A percentile compares a stretch with the other conserved stretches of the same genome.
Conservation (phyloP, 2,113 vertebrate species). For the Mionectes macconnelli region DNA sequence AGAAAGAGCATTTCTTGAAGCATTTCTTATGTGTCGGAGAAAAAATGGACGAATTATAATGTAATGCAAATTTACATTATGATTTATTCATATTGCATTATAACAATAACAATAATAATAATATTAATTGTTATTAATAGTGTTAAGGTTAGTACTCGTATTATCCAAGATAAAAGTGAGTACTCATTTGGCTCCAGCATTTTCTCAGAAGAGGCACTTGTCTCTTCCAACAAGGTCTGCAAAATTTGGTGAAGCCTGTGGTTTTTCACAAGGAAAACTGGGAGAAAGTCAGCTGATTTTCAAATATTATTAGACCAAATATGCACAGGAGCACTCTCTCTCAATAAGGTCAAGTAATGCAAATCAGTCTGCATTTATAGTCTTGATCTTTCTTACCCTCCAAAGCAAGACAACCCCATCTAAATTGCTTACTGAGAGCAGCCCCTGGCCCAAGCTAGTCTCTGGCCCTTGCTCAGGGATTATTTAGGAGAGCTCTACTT, state of each 20-base stretch:
- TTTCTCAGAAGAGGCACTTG: neutral
- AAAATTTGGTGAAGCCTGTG: neutral
- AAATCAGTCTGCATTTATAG: neutral
- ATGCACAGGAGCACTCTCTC: neutral
- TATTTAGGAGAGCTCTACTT: neutral
- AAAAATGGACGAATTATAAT: neutral
- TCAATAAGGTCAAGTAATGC: neutral
- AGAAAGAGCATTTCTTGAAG: neutral
- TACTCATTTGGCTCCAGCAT: neutral
- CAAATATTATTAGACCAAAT: neutral
- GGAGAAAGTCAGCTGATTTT: neutral
- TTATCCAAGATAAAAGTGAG: neutral
- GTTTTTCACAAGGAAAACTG: neutral
- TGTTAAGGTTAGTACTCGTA: neutral
- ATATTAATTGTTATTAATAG: too few relatives aligned
- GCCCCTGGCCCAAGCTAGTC: too few relatives aligned
- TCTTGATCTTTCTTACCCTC: neutral
- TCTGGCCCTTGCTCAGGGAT: neutral
- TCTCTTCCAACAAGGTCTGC: neutral
- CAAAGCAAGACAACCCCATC: neutral
- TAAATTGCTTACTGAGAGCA: neutral
- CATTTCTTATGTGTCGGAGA: neutral
- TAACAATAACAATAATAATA: neutral
- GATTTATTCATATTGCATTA: neutral
- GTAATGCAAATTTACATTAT: neutral